These are phyloP conservation scores for Abrostola triplasia DNA, from an alignment of 2,888 invertebrate species.

Conservation along the genomic window DNA sequence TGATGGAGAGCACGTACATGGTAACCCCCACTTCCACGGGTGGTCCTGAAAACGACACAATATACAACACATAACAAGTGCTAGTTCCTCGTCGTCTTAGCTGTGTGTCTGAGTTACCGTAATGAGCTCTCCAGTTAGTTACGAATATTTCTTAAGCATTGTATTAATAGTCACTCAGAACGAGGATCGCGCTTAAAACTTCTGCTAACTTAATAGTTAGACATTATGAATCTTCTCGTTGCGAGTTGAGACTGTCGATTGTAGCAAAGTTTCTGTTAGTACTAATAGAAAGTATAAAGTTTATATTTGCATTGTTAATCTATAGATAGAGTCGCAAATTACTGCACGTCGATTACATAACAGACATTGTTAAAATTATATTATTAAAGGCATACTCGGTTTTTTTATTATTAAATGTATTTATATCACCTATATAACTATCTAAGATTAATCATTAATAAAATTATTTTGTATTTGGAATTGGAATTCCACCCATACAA, in stretches of 20 bases:
- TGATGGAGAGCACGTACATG: conserved; percentile 95
- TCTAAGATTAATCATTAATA: too few relatives aligned
- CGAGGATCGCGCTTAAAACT: conserved; percentile 19
- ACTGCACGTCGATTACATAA: not conserved
- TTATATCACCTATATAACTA: too few relatives aligned
- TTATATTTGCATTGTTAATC: not conserved
- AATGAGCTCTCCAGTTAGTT: conserved; percentile 32
- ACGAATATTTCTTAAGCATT: conserved; percentile 20
- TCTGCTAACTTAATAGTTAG: conserved; percentile 14
- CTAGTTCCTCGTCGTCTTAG: conserved; percentile 38
- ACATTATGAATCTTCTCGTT: conserved; percentile 14
- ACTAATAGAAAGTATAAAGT: not conserved
- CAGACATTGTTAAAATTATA: not conserved
- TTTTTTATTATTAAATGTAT: not conserved
- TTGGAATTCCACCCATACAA: too few relatives aligned
- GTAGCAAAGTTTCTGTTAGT: conserved; percentile 9
- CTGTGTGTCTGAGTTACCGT: conserved; percentile 34
- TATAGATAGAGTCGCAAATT: not conserved
- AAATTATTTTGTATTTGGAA: too few relatives aligned
- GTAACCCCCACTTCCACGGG: conserved; percentile 95
- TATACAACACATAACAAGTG: conserved; percentile 70
- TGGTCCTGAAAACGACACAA: conserved; percentile 91
- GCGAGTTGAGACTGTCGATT: conserved; percentile 7
- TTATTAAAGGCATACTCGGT: not conserved
- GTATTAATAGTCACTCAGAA: conserved; percentile 21